Base-by-base conservation (phyloP, 2,113 vertebrate genomes). In the Clarias magur region DNA sequence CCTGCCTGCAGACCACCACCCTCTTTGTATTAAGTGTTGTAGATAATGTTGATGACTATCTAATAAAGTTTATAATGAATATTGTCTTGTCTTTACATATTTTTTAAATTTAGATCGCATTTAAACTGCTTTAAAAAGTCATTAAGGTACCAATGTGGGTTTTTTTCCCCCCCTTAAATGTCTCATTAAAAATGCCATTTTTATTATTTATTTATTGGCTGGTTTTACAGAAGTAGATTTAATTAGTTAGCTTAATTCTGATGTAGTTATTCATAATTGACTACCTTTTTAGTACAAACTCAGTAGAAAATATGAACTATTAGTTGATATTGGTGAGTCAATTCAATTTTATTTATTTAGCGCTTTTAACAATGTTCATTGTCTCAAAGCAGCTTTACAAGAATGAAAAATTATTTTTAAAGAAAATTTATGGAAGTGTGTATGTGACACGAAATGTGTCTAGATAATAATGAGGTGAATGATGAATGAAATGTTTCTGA, bases 41-140 rank as follows among this genome's bases (percentile, higher is more conserved):
- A 97, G 95, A 94, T 96, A 95, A 96, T 94, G 92, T 95, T 95
- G 94, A 91, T 92, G 94, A 93, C 95, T 96, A 96, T 95, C 94
- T 95, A 98, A 97, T 96, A 96, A 96, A 96, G 94, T 96, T 96
- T 96, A 97, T 97, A 96, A 95, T 94, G 95, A 97, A 93, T 91
- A 38, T 15, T 70, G 68, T 21, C 19, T 78, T 25, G 25, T 17
- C 54, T 16, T 90, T 30, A 42, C 6, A 42, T 53, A 59, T 75
- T 62, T 42, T 60, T 17, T 53, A 63, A 2, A 54, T 80, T 85
- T 84, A 63, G 17, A 34, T 67, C 15, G 5, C 11, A 57, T 76
- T 25, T 38, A 38, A 3, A 38, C 34, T 2, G 34, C 34, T 38
- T 38, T 38, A 38, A 38, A 38, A 42, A 42, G 42, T 42, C 42